Conservation (phyloP, 1,140 invertebrate genomes). For the Temnothorax longispinosus region DNA sequence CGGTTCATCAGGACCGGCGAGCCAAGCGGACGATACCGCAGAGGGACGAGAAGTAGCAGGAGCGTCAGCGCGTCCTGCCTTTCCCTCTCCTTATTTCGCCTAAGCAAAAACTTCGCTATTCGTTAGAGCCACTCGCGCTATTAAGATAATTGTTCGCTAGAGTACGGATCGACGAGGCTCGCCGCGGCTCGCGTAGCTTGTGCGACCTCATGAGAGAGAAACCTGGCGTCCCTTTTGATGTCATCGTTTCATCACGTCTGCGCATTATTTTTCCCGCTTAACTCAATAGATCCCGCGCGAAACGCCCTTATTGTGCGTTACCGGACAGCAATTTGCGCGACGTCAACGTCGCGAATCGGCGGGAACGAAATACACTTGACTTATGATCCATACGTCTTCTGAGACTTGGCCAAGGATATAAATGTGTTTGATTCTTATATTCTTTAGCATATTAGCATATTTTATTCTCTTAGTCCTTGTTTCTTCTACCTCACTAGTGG, state of each 20-base stretch:
- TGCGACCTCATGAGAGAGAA: constrained; percentile 31
- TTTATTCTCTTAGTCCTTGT: not conserved
- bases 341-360: constrained; percentile 53
- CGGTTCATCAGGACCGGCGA: constrained; percentile 68
- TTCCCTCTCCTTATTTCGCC: constrained; percentile 53
- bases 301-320: constrained; percentile 57
- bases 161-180: constrained; percentile 56
- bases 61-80: constrained; percentile 38
- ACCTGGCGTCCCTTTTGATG: constrained; percentile 45
- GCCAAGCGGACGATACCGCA: constrained; percentile 60
- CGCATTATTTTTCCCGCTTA: constrained; percentile 48
- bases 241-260: constrained; percentile 44
- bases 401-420: not conserved
- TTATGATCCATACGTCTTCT: constrained; percentile 34
- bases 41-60: constrained; percentile 33
- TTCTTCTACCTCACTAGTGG: not conserved
- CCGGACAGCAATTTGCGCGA: constrained; percentile 47
- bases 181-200: not conserved
- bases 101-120: constrained; percentile 81
- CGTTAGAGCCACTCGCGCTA: constrained; percentile 82
- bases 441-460: not conserved
- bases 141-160: constrained; percentile 80
- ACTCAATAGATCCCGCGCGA: constrained; percentile 49
- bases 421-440: constrained; percentile 32
- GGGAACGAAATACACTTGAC: constrained; percentile 43